A percentile compares a stretch with the other conserved stretches of the same genome.
Conservation (phyloP, 1,140 invertebrate species). For the Drosophila aff. region DNA sequence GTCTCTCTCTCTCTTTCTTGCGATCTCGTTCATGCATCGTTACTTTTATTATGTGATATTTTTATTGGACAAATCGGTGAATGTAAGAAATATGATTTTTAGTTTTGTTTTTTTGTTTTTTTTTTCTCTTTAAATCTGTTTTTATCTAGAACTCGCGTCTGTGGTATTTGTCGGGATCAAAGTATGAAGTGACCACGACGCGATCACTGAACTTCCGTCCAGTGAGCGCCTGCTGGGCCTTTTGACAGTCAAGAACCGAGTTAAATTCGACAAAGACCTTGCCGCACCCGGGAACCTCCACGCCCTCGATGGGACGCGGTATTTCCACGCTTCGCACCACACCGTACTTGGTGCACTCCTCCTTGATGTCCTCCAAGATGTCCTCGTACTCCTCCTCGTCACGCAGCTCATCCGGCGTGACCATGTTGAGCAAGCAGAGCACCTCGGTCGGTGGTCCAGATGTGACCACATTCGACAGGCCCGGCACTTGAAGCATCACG, state of each 20-base stretch:
- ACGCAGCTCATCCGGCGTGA: constrained; percentile 97
- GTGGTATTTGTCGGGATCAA: constrained; percentile 99
- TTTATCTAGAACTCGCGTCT: constrained; percentile 96
- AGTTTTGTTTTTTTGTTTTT: neutral
- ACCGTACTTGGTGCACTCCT: constrained; percentile 99
- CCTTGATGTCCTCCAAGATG: constrained; percentile 98
- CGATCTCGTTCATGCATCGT: constrained; percentile 16
- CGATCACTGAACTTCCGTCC: constrained; percentile 99
- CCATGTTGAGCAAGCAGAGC: constrained; percentile 99
- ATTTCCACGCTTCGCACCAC: constrained; percentile 98
- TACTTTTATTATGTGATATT: constrained; percentile 63
- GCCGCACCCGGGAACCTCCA: constrained; percentile 99
- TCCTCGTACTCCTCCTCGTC: constrained; percentile 99
- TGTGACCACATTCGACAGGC: constrained; percentile 92
- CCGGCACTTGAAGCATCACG: constrained; percentile 93
- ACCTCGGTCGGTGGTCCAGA: constrained; percentile 98
- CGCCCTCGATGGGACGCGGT: constrained; percentile 97
- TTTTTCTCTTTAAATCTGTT: neutral
- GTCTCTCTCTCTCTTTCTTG: neutral
- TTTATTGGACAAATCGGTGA: constrained; percentile 71
- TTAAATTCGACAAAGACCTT: constrained; percentile 99
- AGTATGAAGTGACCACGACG: constrained; percentile 99
- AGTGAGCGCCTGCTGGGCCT: constrained; percentile 98
- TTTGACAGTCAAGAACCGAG: constrained; percentile 98
- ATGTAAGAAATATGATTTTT: constrained; percentile 75